Evolutionary conservation across 2,797 vertebrate species (phyloP).

Genomic region (Myotis planiceps): DNA sequence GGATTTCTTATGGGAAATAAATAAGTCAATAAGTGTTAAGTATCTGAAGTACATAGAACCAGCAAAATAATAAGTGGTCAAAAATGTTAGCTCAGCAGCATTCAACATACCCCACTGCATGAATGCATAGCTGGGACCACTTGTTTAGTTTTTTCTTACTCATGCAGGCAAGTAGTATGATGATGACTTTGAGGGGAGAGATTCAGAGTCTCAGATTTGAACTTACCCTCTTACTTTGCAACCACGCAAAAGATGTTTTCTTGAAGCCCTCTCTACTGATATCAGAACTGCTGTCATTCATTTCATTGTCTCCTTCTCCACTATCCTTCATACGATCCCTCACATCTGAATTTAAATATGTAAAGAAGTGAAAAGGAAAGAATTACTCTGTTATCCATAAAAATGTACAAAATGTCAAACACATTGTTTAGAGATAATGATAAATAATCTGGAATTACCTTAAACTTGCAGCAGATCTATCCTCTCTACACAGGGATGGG

Average conservation of each 20-base stretch:
- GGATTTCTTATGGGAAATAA: neutral
- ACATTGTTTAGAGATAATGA: neutral
- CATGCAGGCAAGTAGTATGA: neutral
- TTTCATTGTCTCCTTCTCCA: slow-evolving; percentile 91
- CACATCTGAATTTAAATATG: slow-evolving; percentile 85
- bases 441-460: slow-evolving; percentile 84
- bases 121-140: neutral
- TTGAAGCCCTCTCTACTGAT: slow-evolving; percentile 84
- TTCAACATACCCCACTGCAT: neutral
- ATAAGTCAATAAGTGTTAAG: neutral
- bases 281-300: slow-evolving; percentile 90
- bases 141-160: neutral
- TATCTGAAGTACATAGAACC: neutral
- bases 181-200: neutral
- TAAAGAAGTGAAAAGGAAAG: slow-evolving; percentile 84
- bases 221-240: slow-evolving; percentile 84
- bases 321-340: slow-evolving; percentile 91
- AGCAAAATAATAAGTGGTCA: neutral
- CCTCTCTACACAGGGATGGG: slow-evolving; percentile 83
- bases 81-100: neutral
- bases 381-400: slow-evolving; percentile 57
- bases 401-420: slow-evolving; percentile 32
- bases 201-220: slow-evolving; percentile 61
- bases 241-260: slow-evolving; percentile 84
- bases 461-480: slow-evolving; percentile 88